These are phyloP conservation scores for Rhabditoides inermis DNA, from an alignment of 2,888 invertebrate species.

Conservation along the genomic window DNA sequence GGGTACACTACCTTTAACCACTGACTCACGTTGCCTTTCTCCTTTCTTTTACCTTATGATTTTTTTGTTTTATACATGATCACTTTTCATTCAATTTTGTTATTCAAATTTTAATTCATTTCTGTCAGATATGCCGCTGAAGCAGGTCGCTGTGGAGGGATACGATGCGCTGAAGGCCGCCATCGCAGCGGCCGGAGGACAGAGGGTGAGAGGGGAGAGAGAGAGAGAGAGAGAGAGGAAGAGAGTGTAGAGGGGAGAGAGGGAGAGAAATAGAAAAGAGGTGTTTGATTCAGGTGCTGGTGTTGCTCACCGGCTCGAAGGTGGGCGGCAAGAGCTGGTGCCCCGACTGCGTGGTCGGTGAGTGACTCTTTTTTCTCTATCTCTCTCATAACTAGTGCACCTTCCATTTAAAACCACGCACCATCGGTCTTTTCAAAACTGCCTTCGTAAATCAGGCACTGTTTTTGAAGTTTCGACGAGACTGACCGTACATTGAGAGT, in stretches of 20 bases:
- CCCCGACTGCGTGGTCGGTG: conserved; percentile 35
- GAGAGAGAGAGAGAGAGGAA: conserved; percentile 9
- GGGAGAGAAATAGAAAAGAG: conserved; percentile 9
- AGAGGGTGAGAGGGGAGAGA: too few species aligned
- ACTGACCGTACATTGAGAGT: background rate
- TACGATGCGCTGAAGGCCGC: conserved; percentile 18
- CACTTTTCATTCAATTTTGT: background rate
- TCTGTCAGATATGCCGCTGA: conserved; percentile 13
- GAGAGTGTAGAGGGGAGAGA: too few species aligned
- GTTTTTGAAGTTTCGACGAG: background rate
- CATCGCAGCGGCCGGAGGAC: too few species aligned
- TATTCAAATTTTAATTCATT: too few species aligned
- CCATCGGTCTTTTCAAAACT: background rate
- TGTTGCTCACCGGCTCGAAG: conserved; percentile 29
- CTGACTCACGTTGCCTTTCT: background rate
- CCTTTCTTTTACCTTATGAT: background rate
- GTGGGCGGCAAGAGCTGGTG: conserved; percentile 37
- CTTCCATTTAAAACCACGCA: too few species aligned
- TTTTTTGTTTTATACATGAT: conserved; percentile 1
- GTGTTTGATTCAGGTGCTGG: too few species aligned
- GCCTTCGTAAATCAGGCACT: background rate
- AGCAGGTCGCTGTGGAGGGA: conserved; percentile 15
- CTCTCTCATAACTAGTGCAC: too few species aligned
- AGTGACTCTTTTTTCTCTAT: background rate
- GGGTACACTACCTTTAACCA: too few species aligned